phyloP scores from a whole-genome alignment of 2,888 invertebrate species.

The Tenthredo scrophulariae region DNA sequence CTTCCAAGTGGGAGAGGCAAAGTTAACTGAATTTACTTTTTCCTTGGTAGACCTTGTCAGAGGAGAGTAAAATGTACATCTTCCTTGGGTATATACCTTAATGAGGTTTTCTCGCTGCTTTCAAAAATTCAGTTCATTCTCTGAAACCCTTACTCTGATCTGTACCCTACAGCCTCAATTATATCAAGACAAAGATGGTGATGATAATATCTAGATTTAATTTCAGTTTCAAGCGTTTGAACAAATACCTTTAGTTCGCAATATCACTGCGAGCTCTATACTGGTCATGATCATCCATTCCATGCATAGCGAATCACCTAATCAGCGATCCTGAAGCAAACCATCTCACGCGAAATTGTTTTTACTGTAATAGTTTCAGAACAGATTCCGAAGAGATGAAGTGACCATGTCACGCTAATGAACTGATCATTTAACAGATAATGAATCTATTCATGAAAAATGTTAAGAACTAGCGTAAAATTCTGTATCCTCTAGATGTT shows the following conservation, averaged over 20 bases:
- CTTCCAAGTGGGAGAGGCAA: background rate
- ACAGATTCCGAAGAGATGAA: background rate
- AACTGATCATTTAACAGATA: background rate
- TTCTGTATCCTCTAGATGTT: background rate
- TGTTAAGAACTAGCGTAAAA: background rate
- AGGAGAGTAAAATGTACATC: conserved; percentile 20
- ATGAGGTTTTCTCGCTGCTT: conserved; percentile 45
- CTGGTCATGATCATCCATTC: background rate
- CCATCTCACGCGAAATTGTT: background rate
- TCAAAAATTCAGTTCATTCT: conserved; percentile 46
- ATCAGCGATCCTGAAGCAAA: background rate
- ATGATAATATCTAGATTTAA: conserved; percentile 33
- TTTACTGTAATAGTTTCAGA: background rate
- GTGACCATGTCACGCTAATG: background rate
- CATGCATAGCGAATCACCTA: background rate
- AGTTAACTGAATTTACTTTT: conserved; percentile 44
- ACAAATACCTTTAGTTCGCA: background rate
- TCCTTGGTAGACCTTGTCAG: conserved; percentile 1
- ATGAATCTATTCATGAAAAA: background rate
- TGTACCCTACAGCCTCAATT: conserved; percentile 31
- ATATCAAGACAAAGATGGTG: conserved; percentile 24
- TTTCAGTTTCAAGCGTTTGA: conserved; percentile 6
- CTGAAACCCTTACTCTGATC: background rate
- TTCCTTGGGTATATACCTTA: conserved; percentile 9
- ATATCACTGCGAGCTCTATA: background rate